Percentiles rank a stretch among this genome's conserved stretches.
These are phyloP conservation scores for Geococcyx californianus DNA, from an alignment of 2,113 vertebrate species.

Conservation along the genomic window DNA sequence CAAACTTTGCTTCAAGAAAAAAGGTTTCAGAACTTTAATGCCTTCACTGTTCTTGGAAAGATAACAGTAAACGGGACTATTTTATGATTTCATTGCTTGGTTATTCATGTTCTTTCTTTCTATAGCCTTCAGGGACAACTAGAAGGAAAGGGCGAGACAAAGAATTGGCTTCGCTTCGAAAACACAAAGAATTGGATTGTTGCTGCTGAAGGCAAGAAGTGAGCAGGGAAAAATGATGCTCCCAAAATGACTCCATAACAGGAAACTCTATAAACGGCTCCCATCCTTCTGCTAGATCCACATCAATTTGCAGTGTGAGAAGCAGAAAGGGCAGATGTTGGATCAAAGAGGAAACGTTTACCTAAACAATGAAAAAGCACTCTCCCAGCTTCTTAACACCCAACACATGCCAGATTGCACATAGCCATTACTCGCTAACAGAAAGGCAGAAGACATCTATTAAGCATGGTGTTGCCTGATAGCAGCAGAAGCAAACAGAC, in stretches of 20 bases:
- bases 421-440: neutral
- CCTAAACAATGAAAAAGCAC: slow-evolving; percentile 7
- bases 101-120: slow-evolving; percentile 49
- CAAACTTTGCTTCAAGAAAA: slow-evolving; percentile 58
- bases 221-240: slow-evolving; percentile 42
- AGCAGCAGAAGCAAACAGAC: neutral
- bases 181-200: slow-evolving; percentile 53
- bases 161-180: slow-evolving; percentile 1
- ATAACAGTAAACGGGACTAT: slow-evolving; percentile 53
- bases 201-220: slow-evolving; percentile 28
- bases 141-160: slow-evolving; percentile 18
- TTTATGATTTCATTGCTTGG: slow-evolving; percentile 67
- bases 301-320: slow-evolving; percentile 7
- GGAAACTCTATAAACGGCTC: slow-evolving; percentile 31
- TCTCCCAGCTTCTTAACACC: neutral
- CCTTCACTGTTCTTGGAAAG: slow-evolving; percentile 61
- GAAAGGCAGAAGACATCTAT: slow-evolving; percentile 38
- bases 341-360: slow-evolving; percentile 45
- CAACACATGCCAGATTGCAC: neutral
- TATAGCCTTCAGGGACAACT: slow-evolving; percentile 53
- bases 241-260: slow-evolving; percentile 31
- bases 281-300: neutral
- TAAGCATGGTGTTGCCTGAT: slow-evolving; percentile 22
- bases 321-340: slow-evolving; percentile 39
- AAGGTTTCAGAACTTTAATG: slow-evolving; percentile 66